phyloP scores from a whole-genome alignment of 2,113 vertebrate species.

The Corythaixoides concolor region DNA sequence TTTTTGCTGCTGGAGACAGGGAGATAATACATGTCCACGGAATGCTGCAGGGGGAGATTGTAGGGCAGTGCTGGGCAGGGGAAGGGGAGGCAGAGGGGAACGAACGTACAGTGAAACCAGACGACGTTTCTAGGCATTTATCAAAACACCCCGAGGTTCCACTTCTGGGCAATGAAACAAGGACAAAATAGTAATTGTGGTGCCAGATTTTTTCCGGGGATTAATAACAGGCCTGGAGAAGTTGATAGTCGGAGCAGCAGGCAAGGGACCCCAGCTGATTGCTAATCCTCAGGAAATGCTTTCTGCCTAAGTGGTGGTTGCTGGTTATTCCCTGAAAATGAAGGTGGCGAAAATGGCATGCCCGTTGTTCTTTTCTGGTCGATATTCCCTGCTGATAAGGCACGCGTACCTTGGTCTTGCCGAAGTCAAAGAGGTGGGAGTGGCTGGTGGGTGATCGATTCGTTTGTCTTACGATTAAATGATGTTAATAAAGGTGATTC shows the following conservation, averaged over 20 bases:
- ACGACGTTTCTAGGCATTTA: not conserved
- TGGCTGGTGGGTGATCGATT: not conserved
- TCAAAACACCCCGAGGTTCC: not conserved
- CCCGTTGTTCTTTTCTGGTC: not conserved
- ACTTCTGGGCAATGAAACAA: conserved; percentile 10
- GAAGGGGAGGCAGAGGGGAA: not conserved
- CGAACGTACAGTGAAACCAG: not conserved
- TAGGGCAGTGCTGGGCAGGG: not conserved
- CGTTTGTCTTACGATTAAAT: not conserved
- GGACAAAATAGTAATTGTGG: not conserved
- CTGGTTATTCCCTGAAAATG: conserved; percentile 32
- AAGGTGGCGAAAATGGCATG: not conserved
- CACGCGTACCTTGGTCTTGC: not conserved
- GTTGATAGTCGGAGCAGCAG: conserved; percentile 30
- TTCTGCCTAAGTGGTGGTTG: conserved; percentile 35
- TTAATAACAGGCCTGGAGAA: conserved; percentile 43
- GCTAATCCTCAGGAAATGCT: conserved; percentile 65
- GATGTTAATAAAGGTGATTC: not conserved
- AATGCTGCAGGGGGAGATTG: not conserved
- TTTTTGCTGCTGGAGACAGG: not conserved
- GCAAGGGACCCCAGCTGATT: not conserved
- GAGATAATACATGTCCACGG: not conserved
- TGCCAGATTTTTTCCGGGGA: conserved; percentile 17
- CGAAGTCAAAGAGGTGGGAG: not conserved
- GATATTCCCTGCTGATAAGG: not conserved